These are phyloP conservation scores for Synodontis membranacea DNA, from an alignment of 2,113 vertebrate species.

Conservation along the genomic window DNA sequence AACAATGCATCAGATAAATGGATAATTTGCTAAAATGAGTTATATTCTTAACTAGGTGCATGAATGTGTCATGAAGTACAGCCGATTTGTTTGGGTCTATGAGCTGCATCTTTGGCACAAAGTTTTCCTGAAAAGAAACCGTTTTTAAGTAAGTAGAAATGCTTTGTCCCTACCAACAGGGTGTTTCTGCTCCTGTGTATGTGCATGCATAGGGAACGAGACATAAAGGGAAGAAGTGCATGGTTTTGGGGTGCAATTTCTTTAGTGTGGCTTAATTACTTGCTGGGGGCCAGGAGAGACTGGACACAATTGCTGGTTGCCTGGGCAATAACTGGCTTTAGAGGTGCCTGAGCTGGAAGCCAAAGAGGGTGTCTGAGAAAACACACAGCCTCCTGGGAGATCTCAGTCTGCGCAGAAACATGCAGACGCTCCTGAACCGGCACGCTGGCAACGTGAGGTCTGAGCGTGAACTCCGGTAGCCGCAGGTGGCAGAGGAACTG, in stretches of 20 bases:
- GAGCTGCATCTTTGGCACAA: not conserved
- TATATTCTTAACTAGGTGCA: not conserved
- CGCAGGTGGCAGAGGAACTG: conserved; percentile 18
- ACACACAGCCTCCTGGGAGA: conserved; percentile 52
- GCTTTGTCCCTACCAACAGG: too few species aligned
- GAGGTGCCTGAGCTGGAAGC: conserved; percentile 50
- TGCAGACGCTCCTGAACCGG: conserved; percentile 36
- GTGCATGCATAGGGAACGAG: conserved; percentile 3
- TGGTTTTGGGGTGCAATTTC: conserved; percentile 41
- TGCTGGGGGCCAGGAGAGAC: conserved; percentile 40
- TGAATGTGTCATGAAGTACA: not conserved
- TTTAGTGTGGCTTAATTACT: conserved; percentile 54
- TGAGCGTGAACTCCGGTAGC: not conserved
- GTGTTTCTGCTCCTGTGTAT: not conserved
- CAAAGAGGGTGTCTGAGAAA: conserved; percentile 30
- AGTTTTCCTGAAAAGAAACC: too few species aligned
- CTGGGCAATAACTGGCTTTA: conserved; percentile 53
- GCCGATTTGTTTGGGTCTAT: not conserved
- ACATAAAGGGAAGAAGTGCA: conserved; percentile 35
- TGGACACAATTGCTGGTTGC: conserved; percentile 60
- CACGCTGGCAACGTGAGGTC: not conserved
- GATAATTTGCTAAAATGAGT: not conserved
- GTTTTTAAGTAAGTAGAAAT: too few species aligned
- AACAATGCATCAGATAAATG: not conserved
- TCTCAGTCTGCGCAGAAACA: conserved; percentile 43